Percentiles rank a stretch among this genome's conserved stretches.
These are phyloP conservation scores for Elaeidobius kamerunicus DNA, from an alignment of 2,888 invertebrate species.

Conservation along the genomic window DNA sequence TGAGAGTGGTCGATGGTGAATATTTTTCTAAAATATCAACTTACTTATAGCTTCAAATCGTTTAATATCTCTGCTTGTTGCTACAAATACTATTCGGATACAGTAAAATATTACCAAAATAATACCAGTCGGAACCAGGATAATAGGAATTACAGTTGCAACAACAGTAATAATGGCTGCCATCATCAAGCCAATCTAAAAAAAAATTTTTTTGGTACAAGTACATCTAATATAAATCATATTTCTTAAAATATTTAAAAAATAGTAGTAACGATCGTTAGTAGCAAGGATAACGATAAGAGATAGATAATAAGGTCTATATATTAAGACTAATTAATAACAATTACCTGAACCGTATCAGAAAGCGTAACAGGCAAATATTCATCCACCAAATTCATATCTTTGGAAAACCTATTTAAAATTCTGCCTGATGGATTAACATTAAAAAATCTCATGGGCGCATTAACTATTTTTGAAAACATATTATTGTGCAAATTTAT, in stretches of 20 bases:
- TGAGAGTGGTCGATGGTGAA: neutral
- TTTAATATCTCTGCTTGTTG: constrained; percentile 70
- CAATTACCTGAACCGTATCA: constrained; percentile 50
- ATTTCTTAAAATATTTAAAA: too few species aligned
- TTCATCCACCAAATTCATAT: constrained; percentile 61
- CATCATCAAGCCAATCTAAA: constrained; percentile 36
- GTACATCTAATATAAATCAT: neutral
- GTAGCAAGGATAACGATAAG: too few species aligned
- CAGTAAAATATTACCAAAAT: constrained; percentile 62
- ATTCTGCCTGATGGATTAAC: constrained; percentile 63
- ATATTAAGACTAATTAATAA: neutral
- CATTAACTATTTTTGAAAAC: constrained; percentile 41
- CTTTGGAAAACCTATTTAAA: constrained; percentile 70
- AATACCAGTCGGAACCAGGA: constrained; percentile 60
- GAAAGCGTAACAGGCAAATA: constrained; percentile 52
- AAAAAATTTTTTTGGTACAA: constrained; percentile 7
- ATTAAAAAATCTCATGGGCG: constrained; percentile 68
- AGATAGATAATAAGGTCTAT: too few species aligned
- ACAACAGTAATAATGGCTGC: constrained; percentile 58
- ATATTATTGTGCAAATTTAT: constrained; percentile 51
- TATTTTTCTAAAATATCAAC: constrained; percentile 1
- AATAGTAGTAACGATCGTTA: too few species aligned
- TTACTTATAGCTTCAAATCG: constrained; percentile 56
- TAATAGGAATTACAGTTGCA: constrained; percentile 60
- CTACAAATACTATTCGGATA: constrained; percentile 62